Conservation (phyloP, 2,888 invertebrate genomes). For the Sturmia bella region DNA sequence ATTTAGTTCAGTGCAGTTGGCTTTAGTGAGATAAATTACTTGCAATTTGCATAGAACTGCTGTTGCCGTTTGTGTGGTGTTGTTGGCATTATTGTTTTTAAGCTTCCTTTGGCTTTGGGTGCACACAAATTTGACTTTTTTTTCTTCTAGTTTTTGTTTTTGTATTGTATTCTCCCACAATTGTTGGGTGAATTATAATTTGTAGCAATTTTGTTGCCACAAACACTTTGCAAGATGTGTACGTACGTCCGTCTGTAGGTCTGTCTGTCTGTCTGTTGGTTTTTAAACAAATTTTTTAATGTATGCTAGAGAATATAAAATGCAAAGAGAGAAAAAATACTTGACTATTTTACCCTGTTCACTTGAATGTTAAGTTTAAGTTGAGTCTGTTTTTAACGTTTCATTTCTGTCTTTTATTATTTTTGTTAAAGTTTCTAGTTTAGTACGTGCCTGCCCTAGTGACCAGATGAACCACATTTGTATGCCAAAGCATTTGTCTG, state of each 20-base stretch:
- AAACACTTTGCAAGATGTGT: constrained; percentile 60
- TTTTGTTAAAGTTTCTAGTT: constrained; percentile 62
- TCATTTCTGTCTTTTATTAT: constrained; percentile 33
- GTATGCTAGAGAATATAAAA: constrained; percentile 5
- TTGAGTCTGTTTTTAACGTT: constrained; percentile 30
- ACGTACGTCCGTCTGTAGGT: not conserved
- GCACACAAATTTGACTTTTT: constrained; percentile 1
- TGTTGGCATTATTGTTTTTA: constrained; percentile 53
- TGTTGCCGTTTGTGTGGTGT: constrained; percentile 40
- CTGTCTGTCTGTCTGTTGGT: constrained; percentile 10
- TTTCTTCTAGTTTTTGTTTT: not conserved
- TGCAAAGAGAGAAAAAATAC: not conserved
- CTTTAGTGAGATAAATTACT: constrained; percentile 57
- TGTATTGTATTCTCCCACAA: constrained; percentile 47
- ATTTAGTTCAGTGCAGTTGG: constrained; percentile 41
- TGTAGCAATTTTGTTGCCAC: constrained; percentile 69
- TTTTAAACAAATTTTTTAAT: constrained; percentile 34
- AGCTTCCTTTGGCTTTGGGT: constrained; percentile 22
- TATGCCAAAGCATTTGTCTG: constrained; percentile 69
- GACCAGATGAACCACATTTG: constrained; percentile 74
- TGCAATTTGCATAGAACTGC: constrained; percentile 67
- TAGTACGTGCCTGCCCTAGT: constrained; percentile 72
- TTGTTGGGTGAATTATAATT: constrained; percentile 66
- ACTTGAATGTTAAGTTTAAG: constrained; percentile 57
- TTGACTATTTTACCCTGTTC: constrained; percentile 44